A percentile compares a stretch with the other conserved stretches of the same genome.
Conservation (phyloP, 92 coral and sea anemone species). For the Muricea muricata region DNA sequence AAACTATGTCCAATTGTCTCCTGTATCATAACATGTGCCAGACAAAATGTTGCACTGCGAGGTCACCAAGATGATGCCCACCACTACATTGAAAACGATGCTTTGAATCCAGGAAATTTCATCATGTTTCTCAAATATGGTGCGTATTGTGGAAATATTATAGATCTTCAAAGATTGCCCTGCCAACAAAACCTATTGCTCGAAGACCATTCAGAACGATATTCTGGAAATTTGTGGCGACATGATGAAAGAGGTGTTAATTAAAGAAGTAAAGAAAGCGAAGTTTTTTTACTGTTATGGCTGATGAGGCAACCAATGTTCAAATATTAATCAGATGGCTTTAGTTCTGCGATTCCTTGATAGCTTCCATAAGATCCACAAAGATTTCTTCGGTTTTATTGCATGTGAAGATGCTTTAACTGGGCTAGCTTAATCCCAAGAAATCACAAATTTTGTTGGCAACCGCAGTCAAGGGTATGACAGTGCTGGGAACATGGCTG, state of each 20-base stretch:
- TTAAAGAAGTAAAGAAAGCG: too few species aligned
- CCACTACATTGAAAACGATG: slow-evolving; percentile 18
- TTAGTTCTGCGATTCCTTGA: slow-evolving; percentile 53
- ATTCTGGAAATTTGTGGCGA: slow-evolving; percentile 44
- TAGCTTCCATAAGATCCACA: not conserved
- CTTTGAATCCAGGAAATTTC: slow-evolving; percentile 45
- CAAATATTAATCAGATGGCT: slow-evolving; percentile 53
- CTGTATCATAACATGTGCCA: slow-evolving; percentile 20
- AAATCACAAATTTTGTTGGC: slow-evolving; percentile 28
- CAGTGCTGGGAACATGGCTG: slow-evolving; percentile 59
- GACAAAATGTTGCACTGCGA: slow-evolving; percentile 35
- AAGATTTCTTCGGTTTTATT: slow-evolving; percentile 46
- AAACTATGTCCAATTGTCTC: too few species aligned
- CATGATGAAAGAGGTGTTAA: too few species aligned
- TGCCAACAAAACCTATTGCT: slow-evolving; percentile 43
- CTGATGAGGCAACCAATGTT: slow-evolving; percentile 55
- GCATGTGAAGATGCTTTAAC: slow-evolving; percentile 36
- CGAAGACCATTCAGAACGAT: slow-evolving; percentile 52
- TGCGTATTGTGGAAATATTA: slow-evolving; percentile 40
- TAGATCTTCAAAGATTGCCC: slow-evolving; percentile 34
- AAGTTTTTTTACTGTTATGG: slow-evolving; percentile 46
- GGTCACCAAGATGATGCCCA: slow-evolving; percentile 55
- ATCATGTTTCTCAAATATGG: slow-evolving; percentile 43
- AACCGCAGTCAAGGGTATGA: slow-evolving; percentile 59
- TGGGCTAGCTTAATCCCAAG: slow-evolving; percentile 26